Conservation (phyloP, 2,888 invertebrate genomes). For the Calliopum simillimum region DNA sequence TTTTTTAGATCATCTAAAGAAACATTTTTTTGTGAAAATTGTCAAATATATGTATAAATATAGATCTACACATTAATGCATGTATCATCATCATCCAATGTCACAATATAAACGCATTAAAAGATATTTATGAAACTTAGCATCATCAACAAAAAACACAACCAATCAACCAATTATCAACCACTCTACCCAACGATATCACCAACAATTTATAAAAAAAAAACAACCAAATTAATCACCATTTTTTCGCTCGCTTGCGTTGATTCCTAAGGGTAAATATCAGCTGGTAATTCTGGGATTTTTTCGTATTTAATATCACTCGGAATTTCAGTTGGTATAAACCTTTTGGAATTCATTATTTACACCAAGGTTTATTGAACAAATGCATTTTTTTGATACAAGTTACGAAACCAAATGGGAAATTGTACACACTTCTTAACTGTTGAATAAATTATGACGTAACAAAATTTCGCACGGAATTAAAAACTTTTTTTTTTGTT, state of each 20-base stretch:
- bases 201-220: slow-evolving; percentile 1
- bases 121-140: slow-evolving; percentile 2
- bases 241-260: slow-evolving; percentile 43
- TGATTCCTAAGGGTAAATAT: slow-evolving; percentile 81
- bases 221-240: slow-evolving; percentile 34
- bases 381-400: neutral
- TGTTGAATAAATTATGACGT: too few relatives aligned
- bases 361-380: slow-evolving; percentile 42
- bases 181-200: neutral
- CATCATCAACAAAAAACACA: slow-evolving; percentile 8
- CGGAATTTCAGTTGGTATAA: slow-evolving; percentile 92
- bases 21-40: too few relatives aligned
- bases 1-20: too few relatives aligned
- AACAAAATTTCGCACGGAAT: too few relatives aligned
- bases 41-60: too few relatives aligned
- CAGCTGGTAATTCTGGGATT: slow-evolving; percentile 99
- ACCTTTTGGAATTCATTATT: slow-evolving; percentile 66
- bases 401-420: too few relatives aligned
- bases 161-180: slow-evolving; percentile 30
- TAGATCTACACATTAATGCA: slow-evolving; percentile 28
- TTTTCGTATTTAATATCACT: slow-evolving; percentile 69
- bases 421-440: too few relatives aligned
- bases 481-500: too few relatives aligned
- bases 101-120: slow-evolving; percentile 2
- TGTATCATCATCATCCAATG: slow-evolving; percentile 31